Conservation (phyloP, 2,888 invertebrate species). For the Agrotis ipsilon region DNA sequence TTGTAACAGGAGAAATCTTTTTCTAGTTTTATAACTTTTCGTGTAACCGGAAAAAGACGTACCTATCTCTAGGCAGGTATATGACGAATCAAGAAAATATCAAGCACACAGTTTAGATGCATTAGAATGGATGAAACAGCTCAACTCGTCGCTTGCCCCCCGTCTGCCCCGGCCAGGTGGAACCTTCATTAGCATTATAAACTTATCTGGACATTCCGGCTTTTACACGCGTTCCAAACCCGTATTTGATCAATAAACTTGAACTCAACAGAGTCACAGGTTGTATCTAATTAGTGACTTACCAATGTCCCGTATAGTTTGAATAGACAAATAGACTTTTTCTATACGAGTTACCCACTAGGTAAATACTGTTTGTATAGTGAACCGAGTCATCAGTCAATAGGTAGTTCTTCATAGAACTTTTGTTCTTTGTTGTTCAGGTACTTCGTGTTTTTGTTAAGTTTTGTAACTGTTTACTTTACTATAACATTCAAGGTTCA, state of each 20-base stretch:
- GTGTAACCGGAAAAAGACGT: background rate
- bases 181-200: slow-evolving; percentile 85
- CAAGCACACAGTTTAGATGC: slow-evolving; percentile 30
- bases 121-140: slow-evolving; percentile 62
- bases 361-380: slow-evolving; percentile 32
- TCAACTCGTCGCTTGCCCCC: slow-evolving; percentile 43
- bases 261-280: slow-evolving; percentile 58
- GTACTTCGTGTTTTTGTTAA: slow-evolving; percentile 71
- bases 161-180: slow-evolving; percentile 75
- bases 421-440: slow-evolving; percentile 64
- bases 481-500: slow-evolving; percentile 80
- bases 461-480: slow-evolving; percentile 74
- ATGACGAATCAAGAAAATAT: slow-evolving; percentile 1
- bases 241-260: slow-evolving; percentile 74
- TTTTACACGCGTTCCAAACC: slow-evolving; percentile 73
- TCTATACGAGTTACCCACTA: slow-evolving; percentile 11
- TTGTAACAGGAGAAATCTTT: too few species aligned
- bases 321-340: slow-evolving; percentile 23
- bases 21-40: background rate
- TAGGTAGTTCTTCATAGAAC: slow-evolving; percentile 45
- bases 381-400: slow-evolving; percentile 29
- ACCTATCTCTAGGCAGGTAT: background rate
- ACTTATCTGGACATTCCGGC: slow-evolving; percentile 82
- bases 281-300: slow-evolving; percentile 49
- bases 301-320: slow-evolving; percentile 59